A percentile compares a stretch with the other conserved stretches of the same genome.
phyloP scores from a whole-genome alignment of 1,140 invertebrate species.

The Heliconius himera region DNA sequence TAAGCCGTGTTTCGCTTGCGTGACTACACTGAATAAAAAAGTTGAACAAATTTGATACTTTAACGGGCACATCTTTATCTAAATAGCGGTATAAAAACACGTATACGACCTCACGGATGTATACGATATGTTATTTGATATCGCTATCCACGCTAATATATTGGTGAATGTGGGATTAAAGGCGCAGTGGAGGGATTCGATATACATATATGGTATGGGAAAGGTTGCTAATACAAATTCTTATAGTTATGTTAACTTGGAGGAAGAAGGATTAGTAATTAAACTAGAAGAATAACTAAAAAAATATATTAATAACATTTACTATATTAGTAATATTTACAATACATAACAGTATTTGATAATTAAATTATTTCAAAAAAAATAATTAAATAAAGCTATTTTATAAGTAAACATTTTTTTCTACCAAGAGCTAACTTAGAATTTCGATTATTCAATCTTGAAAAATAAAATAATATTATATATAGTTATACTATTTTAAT shows the following conservation, averaged over 20 bases:
- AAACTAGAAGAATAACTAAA: no score
- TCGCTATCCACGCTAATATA: conserved; percentile 12
- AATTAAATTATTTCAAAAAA: no score
- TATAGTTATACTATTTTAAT: background rate
- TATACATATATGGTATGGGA: background rate
- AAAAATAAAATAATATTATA: background rate
- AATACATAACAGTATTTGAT: no score
- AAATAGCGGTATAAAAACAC: conserved; percentile 34
- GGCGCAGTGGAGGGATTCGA: background rate
- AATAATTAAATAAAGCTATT: no score
- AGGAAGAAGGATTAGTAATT: no score
- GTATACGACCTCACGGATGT: conserved; percentile 13
- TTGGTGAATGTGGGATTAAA: conserved; percentile 6
- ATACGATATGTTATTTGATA: conserved; percentile 23
- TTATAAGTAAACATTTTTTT: no score
- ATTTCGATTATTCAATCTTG: no score
- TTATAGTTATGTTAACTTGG: background rate
- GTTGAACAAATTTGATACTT: conserved; percentile 64
- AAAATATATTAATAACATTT: no score
- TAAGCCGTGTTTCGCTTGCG: conserved; percentile 60
- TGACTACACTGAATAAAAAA: conserved; percentile 62
- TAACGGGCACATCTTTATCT: conserved; percentile 40
- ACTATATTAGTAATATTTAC: no score
- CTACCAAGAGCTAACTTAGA: no score
- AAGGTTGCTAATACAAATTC: background rate